Percentiles rank a stretch among this genome's conserved stretches.
Evolutionary conservation across 1,140 invertebrate genomes (phyloP).

Genomic region (Physella acuta): DNA sequence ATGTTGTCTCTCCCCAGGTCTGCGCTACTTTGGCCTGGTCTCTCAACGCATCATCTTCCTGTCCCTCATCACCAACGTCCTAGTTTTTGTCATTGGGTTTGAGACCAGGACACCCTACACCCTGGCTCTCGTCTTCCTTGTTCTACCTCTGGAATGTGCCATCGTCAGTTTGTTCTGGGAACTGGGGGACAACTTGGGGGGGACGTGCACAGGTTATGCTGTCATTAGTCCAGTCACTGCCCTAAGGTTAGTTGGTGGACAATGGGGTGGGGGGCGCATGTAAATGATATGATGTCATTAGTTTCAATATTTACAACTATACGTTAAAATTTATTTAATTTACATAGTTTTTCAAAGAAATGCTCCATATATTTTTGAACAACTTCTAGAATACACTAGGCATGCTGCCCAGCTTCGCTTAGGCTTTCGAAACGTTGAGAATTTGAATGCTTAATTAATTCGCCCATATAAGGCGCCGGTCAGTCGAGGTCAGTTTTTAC

Average conservation of each 20-base stretch:
- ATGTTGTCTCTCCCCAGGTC: slow-evolving; percentile 9
- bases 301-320: too few relatives aligned
- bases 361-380: too few relatives aligned
- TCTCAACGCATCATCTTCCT: slow-evolving; percentile 49
- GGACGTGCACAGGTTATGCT: slow-evolving; percentile 56
- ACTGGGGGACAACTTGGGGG: slow-evolving; percentile 51
- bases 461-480: too few relatives aligned
- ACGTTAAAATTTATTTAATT: too few relatives aligned
- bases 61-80: slow-evolving; percentile 45
- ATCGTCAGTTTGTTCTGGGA: slow-evolving; percentile 53
- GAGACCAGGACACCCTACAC: slow-evolving; percentile 50
- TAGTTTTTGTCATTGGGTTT: slow-evolving; percentile 49
- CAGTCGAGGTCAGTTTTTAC: too few relatives aligned
- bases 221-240: slow-evolving; percentile 52
- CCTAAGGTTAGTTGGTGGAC: slow-evolving; percentile 46
- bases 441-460: too few relatives aligned
- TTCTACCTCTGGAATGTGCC: slow-evolving; percentile 50
- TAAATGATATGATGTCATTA: too few relatives aligned
- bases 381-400: too few relatives aligned
- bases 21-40: slow-evolving; percentile 56
- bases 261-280: too few relatives aligned
- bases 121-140: slow-evolving; percentile 45
- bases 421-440: too few relatives aligned
- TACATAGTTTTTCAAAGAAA: too few relatives aligned
- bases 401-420: too few relatives aligned